Conservation (phyloP, 2,888 invertebrate genomes). For the Chloroclysta siterata region DNA sequence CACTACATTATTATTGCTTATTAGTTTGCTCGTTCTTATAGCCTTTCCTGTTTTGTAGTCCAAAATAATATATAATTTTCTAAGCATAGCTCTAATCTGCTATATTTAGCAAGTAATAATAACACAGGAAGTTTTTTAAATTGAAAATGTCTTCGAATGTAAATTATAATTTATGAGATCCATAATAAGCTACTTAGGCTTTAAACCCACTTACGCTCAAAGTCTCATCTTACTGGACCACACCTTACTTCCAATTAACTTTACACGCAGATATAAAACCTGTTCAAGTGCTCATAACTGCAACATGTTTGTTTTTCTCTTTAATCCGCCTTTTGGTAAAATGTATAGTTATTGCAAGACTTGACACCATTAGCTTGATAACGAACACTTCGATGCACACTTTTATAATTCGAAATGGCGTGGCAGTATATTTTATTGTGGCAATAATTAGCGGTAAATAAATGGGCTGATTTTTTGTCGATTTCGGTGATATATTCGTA, state of each 20-base stretch:
- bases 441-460: conserved; percentile 29
- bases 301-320: conserved; percentile 31
- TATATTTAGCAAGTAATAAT: neutral
- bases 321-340: conserved; percentile 35
- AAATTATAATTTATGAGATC: neutral
- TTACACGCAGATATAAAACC: conserved; percentile 44
- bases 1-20: too few species aligned
- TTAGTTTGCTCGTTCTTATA: too few species aligned
- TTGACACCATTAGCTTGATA: conserved; percentile 38
- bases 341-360: conserved; percentile 40
- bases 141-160: conserved; percentile 4
- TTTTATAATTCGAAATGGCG: conserved; percentile 22
- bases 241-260: conserved; percentile 46
- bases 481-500: conserved; percentile 21
- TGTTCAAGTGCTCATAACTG: conserved; percentile 25
- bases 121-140: neutral
- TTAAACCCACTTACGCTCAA: conserved; percentile 8
- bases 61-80: too few species aligned
- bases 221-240: conserved; percentile 31
- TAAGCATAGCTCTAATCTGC: neutral
- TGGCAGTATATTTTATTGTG: conserved; percentile 30
- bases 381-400: conserved; percentile 25
- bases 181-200: conserved; percentile 13
- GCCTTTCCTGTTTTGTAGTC: too few species aligned
- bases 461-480: conserved; percentile 20